phyloP scores from a whole-genome alignment of 2,888 invertebrate genomes.

The Leptarthrus brevirostris region DNA sequence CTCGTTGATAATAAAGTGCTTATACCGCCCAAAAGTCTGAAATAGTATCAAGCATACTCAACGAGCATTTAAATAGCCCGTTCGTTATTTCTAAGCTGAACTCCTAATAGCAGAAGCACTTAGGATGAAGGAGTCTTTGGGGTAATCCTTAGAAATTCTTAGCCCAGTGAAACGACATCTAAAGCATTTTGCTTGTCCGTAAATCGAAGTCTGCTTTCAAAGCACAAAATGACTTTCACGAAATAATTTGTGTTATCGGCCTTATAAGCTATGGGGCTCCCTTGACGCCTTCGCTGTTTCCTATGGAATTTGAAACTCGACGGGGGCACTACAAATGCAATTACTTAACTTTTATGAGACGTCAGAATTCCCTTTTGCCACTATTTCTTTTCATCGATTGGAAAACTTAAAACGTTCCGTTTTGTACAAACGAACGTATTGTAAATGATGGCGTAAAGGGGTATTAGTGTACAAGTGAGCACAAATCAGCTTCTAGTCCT shows the following conservation, averaged over 20 bases:
- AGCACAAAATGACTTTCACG: conserved; percentile 1
- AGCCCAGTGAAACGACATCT: too few species aligned
- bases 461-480: background rate
- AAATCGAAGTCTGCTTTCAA: background rate
- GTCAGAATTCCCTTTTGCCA: background rate
- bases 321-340: conserved; percentile 25
- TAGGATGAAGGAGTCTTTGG: too few species aligned
- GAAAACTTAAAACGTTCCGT: background rate
- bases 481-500: conserved; percentile 2
- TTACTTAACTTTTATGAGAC: conserved; percentile 34
- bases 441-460: background rate
- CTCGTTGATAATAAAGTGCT: too few species aligned
- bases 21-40: too few species aligned
- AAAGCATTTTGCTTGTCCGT: background rate
- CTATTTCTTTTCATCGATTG: conserved; percentile 26
- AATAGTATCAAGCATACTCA: too few species aligned
- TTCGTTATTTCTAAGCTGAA: too few species aligned
- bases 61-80: too few species aligned
- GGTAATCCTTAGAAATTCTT: too few species aligned
- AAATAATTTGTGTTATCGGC: conserved; percentile 17
- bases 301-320: background rate
- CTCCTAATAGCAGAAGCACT: too few species aligned
- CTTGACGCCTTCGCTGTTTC: too few species aligned
- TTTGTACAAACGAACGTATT: background rate
- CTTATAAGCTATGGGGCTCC: too few species aligned